Conservation (phyloP, 2,113 vertebrate species). For the Maccullochella peelii region DNA sequence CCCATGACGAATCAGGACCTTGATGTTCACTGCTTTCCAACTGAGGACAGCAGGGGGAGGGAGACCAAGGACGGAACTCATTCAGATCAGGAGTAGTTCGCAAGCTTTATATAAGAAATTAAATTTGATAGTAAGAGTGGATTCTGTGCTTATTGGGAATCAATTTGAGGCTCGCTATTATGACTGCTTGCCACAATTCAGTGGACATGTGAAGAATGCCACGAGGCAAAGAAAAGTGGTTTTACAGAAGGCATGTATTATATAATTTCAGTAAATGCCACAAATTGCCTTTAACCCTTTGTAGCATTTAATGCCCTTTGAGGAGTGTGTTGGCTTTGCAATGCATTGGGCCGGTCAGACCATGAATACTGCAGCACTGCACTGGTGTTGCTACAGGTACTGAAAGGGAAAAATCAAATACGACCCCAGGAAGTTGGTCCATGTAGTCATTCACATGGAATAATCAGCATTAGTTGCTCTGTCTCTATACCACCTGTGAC, state of each 20-base stretch:
- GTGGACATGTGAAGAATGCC: background rate
- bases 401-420: background rate
- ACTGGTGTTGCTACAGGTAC: background rate
- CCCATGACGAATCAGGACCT: slow-evolving; percentile 79
- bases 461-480: slow-evolving; percentile 6
- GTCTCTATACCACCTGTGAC: slow-evolving; percentile 8
- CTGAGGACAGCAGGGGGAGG: slow-evolving; percentile 51
- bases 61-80: slow-evolving; percentile 55
- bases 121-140: slow-evolving; percentile 5
- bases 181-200: background rate
- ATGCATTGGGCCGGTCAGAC: background rate
- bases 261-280: background rate
- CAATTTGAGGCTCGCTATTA: background rate
- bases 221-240: background rate
- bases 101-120: slow-evolving; percentile 26
- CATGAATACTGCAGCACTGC: background rate
- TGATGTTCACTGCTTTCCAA: slow-evolving; percentile 66
- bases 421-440: background rate
- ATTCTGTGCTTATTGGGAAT: slow-evolving; percentile 1
- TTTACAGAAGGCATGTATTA: background rate
- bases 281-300: background rate
- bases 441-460: background rate
- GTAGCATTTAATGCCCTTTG: background rate
- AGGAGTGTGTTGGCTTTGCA: background rate
- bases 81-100: slow-evolving; percentile 37